These are phyloP conservation scores for Tachysurus fulvidraco DNA, from an alignment of 2,113 vertebrate genomes.

Conservation along the genomic window DNA sequence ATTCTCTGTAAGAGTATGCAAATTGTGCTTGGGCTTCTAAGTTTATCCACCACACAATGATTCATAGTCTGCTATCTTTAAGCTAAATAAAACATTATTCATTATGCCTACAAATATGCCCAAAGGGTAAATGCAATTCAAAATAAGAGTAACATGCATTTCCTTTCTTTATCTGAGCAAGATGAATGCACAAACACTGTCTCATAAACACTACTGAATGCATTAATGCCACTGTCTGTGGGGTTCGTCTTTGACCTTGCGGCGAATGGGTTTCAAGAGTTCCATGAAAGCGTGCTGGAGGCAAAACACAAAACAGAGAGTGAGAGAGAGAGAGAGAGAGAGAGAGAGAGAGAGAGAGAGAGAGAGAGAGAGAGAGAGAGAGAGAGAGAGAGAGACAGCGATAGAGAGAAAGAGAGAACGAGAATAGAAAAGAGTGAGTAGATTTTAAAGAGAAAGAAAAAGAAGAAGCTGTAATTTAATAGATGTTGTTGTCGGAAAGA, in stretches of 20 bases:
- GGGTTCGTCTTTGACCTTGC: slow-evolving; percentile 45
- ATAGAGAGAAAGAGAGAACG: slow-evolving; percentile 24
- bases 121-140: slow-evolving; percentile 36
- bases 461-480: slow-evolving; percentile 38
- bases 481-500: slow-evolving; percentile 11
- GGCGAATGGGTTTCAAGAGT: slow-evolving; percentile 32
- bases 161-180: slow-evolving; percentile 40
- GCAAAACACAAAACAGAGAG: slow-evolving; percentile 14
- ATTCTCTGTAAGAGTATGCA: slow-evolving; percentile 36
- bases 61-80: slow-evolving; percentile 42
- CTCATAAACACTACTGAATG: slow-evolving; percentile 43
- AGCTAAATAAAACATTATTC: slow-evolving; percentile 46
- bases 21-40: slow-evolving; percentile 33
- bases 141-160: slow-evolving; percentile 42
- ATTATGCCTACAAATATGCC: slow-evolving; percentile 46
- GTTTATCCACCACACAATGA: slow-evolving; percentile 31
- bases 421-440: slow-evolving; percentile 17
- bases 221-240: slow-evolving; percentile 38
- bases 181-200: slow-evolving; percentile 35
- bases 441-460: slow-evolving; percentile 28
- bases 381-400: neutral
- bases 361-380: slow-evolving; percentile 44
- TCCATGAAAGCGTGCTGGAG: slow-evolving; percentile 39
- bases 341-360: neutral
- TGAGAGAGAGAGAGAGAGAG: neutral